phyloP scores from a whole-genome alignment of 53 echinoderm and acorn worm genomes.

The Mesocentrotus franciscanus region DNA sequence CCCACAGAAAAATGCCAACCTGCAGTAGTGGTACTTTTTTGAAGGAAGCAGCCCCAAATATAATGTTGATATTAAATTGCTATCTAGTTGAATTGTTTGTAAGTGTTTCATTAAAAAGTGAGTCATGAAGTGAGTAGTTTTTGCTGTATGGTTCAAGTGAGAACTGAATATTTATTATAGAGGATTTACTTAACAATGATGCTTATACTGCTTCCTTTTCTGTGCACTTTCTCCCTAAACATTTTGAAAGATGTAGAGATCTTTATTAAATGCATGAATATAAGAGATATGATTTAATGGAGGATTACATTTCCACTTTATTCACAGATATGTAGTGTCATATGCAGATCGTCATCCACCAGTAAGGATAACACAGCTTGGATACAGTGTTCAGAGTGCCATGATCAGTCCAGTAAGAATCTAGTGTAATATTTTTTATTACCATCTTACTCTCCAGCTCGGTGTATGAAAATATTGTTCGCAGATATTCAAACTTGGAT shows the following conservation, averaged over 20 bases:
- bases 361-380: conserved; percentile 85
- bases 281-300: neutral
- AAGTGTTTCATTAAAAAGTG: too few species aligned
- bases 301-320: neutral
- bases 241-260: neutral
- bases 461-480: too few species aligned
- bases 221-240: too few species aligned
- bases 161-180: too few species aligned
- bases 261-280: neutral
- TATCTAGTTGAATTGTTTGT: too few species aligned
- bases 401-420: conserved; percentile 89
- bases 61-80: neutral
- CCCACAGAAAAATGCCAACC: too few species aligned
- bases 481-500: neutral
- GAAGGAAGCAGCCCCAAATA: neutral
- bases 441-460: too few species aligned
- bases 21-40: too few species aligned
- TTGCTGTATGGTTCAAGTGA: too few species aligned
- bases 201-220: too few species aligned
- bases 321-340: conserved; percentile 85
- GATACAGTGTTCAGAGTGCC: conserved; percentile 83
- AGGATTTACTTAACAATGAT: too few species aligned
- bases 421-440: neutral
- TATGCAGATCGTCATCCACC: conserved; percentile 82
- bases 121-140: too few species aligned